Conservation (phyloP, 1,140 invertebrate species). For the Monomorium pharaonis region DNA sequence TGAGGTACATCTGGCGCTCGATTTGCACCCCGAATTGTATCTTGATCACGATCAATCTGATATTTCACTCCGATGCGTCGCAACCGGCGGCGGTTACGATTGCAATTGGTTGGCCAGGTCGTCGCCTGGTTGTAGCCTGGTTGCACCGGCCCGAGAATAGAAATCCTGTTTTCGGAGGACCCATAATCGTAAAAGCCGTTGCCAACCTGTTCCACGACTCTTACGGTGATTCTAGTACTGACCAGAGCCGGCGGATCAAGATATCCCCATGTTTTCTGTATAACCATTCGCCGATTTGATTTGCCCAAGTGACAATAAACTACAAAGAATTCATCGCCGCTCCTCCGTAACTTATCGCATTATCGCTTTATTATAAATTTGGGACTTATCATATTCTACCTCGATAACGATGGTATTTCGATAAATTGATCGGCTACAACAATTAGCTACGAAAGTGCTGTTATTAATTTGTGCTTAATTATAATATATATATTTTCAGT, state of each 20-base stretch:
- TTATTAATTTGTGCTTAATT: neutral
- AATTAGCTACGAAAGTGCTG: neutral
- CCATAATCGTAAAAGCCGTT: constrained; percentile 56
- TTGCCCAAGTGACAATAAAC: neutral
- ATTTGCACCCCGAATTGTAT: neutral
- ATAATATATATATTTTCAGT: neutral
- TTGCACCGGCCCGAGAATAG: constrained; percentile 46
- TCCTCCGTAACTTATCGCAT: neutral
- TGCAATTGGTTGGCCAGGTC: constrained; percentile 9
- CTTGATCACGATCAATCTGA: constrained; percentile 25
- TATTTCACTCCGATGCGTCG: neutral
- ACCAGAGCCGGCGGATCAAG: constrained; percentile 6
- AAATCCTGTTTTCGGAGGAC: constrained; percentile 62
- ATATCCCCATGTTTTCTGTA: neutral
- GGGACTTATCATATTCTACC: neutral
- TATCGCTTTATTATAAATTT: neutral
- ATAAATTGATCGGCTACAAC: neutral
- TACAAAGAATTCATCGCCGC: neutral
- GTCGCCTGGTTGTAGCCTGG: constrained; percentile 6
- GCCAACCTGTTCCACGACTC: constrained; percentile 40
- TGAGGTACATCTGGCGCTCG: neutral
- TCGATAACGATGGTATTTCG: neutral
- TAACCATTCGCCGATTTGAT: neutral
- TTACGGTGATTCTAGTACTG: constrained; percentile 42
- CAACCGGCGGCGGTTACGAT: neutral